Percentiles rank a stretch among this genome's conserved stretches.
Evolutionary conservation across 2,113 vertebrate species (phyloP).

Genomic region (Gallinago jamesoni): DNA sequence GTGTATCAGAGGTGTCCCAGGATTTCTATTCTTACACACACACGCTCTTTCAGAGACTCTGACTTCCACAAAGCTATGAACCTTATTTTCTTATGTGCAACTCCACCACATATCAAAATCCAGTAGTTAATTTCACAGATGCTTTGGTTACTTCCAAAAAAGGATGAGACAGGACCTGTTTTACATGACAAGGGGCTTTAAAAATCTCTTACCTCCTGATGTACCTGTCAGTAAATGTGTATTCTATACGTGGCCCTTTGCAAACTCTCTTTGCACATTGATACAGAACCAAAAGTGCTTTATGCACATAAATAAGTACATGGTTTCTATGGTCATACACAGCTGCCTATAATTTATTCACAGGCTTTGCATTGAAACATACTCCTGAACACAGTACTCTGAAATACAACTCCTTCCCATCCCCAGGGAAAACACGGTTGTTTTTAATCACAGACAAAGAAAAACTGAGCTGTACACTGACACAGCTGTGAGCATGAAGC

Average conservation of each 20-base stretch:
- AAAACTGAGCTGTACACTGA: fast-evolving
- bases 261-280: background rate
- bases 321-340: background rate
- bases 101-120: background rate
- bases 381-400: background rate
- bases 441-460: background rate
- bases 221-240: fast-evolving
- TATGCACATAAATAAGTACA: fast-evolving
- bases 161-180: background rate
- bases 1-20: fast-evolving
- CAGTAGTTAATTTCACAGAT: background rate
- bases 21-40: background rate
- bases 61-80: background rate
- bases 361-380: background rate
- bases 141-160: background rate
- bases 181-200: background rate
- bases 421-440: background rate
- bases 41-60: background rate
- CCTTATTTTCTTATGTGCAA: background rate
- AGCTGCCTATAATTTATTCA: background rate
- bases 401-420: background rate
- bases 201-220: fast-evolving
- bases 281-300: background rate
- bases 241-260: fast-evolving
- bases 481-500: background rate